Conservation (phyloP, 2,888 invertebrate species). For the Eupsilia transversa region DNA sequence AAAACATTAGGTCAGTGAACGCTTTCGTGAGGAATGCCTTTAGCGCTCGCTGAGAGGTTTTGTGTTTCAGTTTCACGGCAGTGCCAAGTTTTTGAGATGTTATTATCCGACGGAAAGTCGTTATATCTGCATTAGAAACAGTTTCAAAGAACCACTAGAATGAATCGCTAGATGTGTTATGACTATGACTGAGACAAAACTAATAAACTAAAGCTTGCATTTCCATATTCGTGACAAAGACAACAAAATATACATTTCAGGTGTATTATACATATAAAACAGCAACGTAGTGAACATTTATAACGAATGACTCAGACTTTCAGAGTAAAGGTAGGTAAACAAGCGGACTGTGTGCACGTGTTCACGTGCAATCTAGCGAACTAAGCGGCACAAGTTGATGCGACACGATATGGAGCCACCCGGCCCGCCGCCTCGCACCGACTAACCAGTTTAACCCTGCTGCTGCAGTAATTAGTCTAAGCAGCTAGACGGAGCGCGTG, state of each 20-base stretch:
- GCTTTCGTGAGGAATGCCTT: slow-evolving; percentile 73
- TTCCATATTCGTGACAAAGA: slow-evolving; percentile 20
- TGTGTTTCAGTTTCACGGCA: slow-evolving; percentile 55
- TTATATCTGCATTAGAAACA: slow-evolving; percentile 16
- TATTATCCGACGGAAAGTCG: slow-evolving; percentile 45
- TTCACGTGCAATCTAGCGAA: slow-evolving; percentile 75
- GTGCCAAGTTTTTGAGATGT: slow-evolving; percentile 52
- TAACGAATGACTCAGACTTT: slow-evolving; percentile 43
- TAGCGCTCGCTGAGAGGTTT: slow-evolving; percentile 66
- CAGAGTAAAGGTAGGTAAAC: slow-evolving; percentile 39
- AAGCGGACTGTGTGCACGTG: slow-evolving; percentile 65
- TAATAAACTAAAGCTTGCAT: slow-evolving; percentile 29
- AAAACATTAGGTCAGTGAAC: slow-evolving; percentile 82
- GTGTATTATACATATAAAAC: slow-evolving; percentile 8
- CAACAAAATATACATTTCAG: slow-evolving; percentile 13
- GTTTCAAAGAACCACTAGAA: slow-evolving; percentile 29
- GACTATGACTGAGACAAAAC: slow-evolving; percentile 13
- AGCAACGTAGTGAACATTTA: slow-evolving; percentile 30
- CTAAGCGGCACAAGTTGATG: slow-evolving; percentile 68
- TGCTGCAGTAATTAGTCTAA: slow-evolving; percentile 87
- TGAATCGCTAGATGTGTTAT: neutral
- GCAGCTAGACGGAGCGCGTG: slow-evolving; percentile 79
- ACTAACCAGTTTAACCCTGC: slow-evolving; percentile 85
- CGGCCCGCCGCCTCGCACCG: slow-evolving; percentile 67
- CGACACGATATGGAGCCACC: slow-evolving; percentile 70